phyloP scores from a whole-genome alignment of 2,797 vertebrate genomes.

The Lutjanus argentimaculatus region DNA sequence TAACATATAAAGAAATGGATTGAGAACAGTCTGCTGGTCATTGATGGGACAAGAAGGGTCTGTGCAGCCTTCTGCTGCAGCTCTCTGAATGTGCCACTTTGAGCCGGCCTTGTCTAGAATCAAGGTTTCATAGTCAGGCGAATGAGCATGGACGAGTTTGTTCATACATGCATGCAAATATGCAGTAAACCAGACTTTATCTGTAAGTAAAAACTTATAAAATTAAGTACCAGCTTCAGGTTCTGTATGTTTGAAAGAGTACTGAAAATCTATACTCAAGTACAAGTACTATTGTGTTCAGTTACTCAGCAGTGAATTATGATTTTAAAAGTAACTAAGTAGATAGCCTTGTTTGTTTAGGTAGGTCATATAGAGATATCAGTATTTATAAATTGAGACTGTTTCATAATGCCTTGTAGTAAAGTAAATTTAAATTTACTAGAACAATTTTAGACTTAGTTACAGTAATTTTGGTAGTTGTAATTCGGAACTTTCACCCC shows the following conservation, averaged over 20 bases:
- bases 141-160: constrained; percentile 28
- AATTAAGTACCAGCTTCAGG: constrained; percentile 21
- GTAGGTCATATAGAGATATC: no score
- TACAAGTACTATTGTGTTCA: no score
- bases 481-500: no score
- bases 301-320: no score
- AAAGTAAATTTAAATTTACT: no score
- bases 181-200: constrained; percentile 11
- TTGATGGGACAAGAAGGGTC: constrained; percentile 75
- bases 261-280: not conserved
- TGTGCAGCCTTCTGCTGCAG: constrained; percentile 57
- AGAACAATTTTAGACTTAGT: no score
- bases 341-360: no score
- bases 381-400: no score
- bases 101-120: constrained; percentile 39
- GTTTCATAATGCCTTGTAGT: no score
- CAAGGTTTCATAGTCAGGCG: constrained; percentile 41
- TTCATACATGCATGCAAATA: constrained; percentile 37
- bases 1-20: constrained; percentile 86
- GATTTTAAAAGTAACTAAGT: no score
- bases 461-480: no score
- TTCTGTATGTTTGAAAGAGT: constrained; percentile 4
- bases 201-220: constrained; percentile 50
- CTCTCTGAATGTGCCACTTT: constrained; percentile 56
- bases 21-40: constrained; percentile 82